Base-by-base conservation (phyloP, 2,113 vertebrate species). In the Bettongia penicillata region DNA sequence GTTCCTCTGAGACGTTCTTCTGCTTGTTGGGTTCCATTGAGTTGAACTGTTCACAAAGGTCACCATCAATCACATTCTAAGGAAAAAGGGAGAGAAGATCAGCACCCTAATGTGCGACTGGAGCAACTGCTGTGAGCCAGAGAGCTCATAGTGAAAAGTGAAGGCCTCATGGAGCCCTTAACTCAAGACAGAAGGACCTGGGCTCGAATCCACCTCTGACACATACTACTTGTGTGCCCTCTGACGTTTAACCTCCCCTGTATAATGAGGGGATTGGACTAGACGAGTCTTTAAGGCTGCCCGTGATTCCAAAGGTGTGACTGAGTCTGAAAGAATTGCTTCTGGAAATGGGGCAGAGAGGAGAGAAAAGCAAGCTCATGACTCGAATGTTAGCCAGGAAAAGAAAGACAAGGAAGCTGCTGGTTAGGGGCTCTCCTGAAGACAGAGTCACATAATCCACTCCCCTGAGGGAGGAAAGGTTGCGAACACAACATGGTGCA, bases 11-110 rank as follows among this genome's bases (percentile, higher is more conserved):
- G 90, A 99, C 99, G 0, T 99, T 99, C 97, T 99, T 99, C 98
- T 99, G 99, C 95, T 99, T 99, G 98, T 99, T 99, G 2, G 99
- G 99, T 93, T 99, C 99, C 99, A 99, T 99, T n/a, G 99, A 99
- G 98, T 99, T 99, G 96, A 99, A 99, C 98, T 99, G 99, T 97
- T 99, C 99, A 94, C 99, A 99, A 77, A 99, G 99, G 97, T 99
- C 99, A 93, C 99, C 99, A 93, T 99, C 99, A 37, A 99, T 99
- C 98, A 99, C 99, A 28, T 99, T 99, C 99, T 99, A 97, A 49
- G 16, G 93, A 1, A 92, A 0, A 8, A 53, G 53, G 47, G 91
- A 96, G 37, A 2, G 52, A 91, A 24, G n/a, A n/a, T 52, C 19
- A 37, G 51, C 22, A 53, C 9, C 49, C 91, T 24, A n/a, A 52